These are phyloP conservation scores for Menidia beryllina DNA, from an alignment of 2,113 vertebrate genomes.

Conservation along the genomic window DNA sequence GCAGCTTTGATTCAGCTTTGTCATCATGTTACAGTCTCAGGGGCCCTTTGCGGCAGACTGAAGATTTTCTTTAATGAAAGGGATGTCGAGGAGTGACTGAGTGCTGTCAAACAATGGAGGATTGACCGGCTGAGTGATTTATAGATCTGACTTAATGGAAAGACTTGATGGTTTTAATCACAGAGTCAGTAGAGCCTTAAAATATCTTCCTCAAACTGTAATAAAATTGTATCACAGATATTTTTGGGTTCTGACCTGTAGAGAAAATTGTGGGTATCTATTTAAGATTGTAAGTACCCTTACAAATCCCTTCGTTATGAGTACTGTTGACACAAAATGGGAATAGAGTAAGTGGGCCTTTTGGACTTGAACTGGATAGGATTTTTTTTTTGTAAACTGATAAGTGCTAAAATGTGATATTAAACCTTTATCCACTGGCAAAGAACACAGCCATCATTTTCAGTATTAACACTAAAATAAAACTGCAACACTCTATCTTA, in stretches of 20 bases:
- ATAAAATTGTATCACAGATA: constrained; percentile 57
- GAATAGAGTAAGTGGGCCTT: constrained; percentile 15
- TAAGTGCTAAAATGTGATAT: constrained; percentile 44
- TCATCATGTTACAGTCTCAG: constrained; percentile 36
- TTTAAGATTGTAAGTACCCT: constrained; percentile 52
- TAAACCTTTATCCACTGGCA: constrained; percentile 3
- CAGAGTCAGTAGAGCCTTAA: constrained; percentile 31
- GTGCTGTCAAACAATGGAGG: constrained; percentile 44
- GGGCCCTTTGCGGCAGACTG: constrained; percentile 26
- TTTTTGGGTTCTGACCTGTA: constrained; percentile 36
- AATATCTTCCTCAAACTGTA: constrained; percentile 37
- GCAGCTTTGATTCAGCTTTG: constrained; percentile 41
- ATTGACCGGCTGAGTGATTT: constrained; percentile 41
- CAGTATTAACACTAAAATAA: not conserved
- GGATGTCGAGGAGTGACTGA: constrained; percentile 48
- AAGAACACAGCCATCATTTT: constrained; percentile 14
- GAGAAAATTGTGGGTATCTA: constrained; percentile 32
- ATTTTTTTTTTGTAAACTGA: constrained; percentile 29
- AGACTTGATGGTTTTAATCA: constrained; percentile 34
- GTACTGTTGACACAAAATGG: constrained; percentile 47
- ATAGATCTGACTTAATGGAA: constrained; percentile 60
- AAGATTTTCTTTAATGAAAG: constrained; percentile 62
- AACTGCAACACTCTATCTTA: no score
- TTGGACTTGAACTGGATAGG: constrained; percentile 24
- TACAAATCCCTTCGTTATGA: constrained; percentile 40